These are phyloP conservation scores for Stichopus chloronotus DNA, from an alignment of 35 echinoderm and acorn worm genomes.

Conservation along the genomic window DNA sequence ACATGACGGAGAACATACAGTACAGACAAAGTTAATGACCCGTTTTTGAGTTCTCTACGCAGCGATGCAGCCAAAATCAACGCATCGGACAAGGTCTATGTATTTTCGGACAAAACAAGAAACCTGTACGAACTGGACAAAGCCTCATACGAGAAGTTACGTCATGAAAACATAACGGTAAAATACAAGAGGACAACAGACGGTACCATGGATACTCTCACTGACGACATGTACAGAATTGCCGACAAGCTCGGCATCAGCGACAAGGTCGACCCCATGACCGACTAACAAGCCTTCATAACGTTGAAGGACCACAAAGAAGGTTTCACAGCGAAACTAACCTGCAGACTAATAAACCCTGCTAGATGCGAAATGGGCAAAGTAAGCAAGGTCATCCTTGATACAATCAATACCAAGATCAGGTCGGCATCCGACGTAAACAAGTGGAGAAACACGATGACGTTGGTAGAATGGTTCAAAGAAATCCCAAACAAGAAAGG, in stretches of 20 bases:
- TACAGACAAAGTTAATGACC: slow-evolving; percentile 30
- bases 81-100: slow-evolving; percentile 16
- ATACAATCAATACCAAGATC: slow-evolving; percentile 5
- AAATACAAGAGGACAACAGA: not conserved
- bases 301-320: slow-evolving; percentile 49
- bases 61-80: slow-evolving; percentile 46
- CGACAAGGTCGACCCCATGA: not conserved
- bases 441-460: slow-evolving; percentile 17
- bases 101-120: slow-evolving; percentile 49
- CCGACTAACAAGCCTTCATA: slow-evolving; percentile 19
- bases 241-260: not conserved
- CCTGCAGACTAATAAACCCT: slow-evolving; percentile 41
- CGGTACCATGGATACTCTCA: not conserved
- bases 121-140: slow-evolving; percentile 46
- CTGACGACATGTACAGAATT: not conserved
- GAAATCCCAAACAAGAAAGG: no score
- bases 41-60: slow-evolving; percentile 22
- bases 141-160: not conserved
- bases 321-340: slow-evolving; percentile 19
- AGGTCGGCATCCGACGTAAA: not conserved
- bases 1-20: no score
- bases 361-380: slow-evolving; percentile 19
- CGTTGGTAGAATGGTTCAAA: slow-evolving; percentile 30
- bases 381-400: slow-evolving; percentile 51
- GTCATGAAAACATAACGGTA: not conserved